A percentile compares a stretch with the other conserved stretches of the same genome.
phyloP scores from a whole-genome alignment of 2,888 invertebrate genomes.

The Periphyllus acericola region DNA sequence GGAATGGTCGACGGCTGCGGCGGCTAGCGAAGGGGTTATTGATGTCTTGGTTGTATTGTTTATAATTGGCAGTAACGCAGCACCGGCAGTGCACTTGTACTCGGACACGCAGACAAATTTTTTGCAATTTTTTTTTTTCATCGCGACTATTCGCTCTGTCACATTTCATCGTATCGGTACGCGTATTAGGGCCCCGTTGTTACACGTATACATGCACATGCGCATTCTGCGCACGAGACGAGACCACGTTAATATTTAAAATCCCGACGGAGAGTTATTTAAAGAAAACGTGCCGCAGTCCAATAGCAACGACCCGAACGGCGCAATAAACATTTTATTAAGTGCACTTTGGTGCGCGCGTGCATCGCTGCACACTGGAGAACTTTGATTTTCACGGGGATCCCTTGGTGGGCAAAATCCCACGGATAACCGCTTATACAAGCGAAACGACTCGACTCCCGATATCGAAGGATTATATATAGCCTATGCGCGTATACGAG shows the following conservation, averaged over 20 bases:
- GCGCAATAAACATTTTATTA: neutral
- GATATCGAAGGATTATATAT: neutral
- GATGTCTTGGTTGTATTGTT: conserved; percentile 57
- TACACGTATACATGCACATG: neutral
- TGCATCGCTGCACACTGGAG: neutral
- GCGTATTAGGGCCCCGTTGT: neutral
- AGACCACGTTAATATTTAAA: neutral
- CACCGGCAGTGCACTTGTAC: neutral
- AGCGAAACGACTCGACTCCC: neutral
- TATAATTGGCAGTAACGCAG: conserved; percentile 43
- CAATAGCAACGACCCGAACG: neutral
- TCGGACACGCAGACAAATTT: conserved; percentile 8
- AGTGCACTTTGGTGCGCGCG: neutral
- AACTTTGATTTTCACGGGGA: neutral
- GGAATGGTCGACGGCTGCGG: conserved; percentile 13
- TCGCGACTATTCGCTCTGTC: neutral
- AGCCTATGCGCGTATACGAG: neutral
- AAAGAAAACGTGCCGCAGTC: neutral
- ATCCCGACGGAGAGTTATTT: neutral
- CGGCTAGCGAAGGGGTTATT: conserved; percentile 48
- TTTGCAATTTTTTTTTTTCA: neutral
- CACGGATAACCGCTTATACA: too few relatives aligned
- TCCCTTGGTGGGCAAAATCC: too few relatives aligned
- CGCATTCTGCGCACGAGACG: neutral
- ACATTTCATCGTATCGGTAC: neutral